Percentiles rank a stretch among this genome's conserved stretches.
phyloP scores from a whole-genome alignment of 2,888 invertebrate genomes.

The Hydrotaea diabolus region DNA sequence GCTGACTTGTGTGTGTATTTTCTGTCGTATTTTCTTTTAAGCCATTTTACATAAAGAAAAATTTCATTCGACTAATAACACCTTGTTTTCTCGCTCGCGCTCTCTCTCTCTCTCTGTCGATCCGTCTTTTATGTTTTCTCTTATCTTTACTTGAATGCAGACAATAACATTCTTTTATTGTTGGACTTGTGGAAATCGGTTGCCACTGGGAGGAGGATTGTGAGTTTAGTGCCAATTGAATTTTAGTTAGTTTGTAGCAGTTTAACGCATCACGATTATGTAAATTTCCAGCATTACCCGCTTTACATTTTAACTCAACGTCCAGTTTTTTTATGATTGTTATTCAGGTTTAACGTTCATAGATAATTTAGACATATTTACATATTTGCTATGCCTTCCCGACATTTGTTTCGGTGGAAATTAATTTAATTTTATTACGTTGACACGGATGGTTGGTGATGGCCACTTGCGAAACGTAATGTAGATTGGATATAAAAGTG shows the following conservation, averaged over 20 bases:
- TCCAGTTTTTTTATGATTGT: slow-evolving; percentile 34
- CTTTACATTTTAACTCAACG: not conserved
- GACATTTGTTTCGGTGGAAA: not conserved
- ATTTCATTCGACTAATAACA: slow-evolving; percentile 5
- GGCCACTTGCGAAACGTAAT: not conserved
- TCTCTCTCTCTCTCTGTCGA: not conserved
- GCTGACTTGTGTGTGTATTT: not conserved
- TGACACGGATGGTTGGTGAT: not conserved
- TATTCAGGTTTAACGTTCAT: slow-evolving; percentile 19
- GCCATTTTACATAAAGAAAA: slow-evolving; percentile 29
- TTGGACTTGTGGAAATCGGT: not conserved
- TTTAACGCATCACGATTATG: slow-evolving; percentile 33
- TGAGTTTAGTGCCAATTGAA: slow-evolving; percentile 8
- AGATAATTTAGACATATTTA: slow-evolving; percentile 10
- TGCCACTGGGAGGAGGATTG: not conserved
- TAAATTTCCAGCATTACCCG: slow-evolving; percentile 27
- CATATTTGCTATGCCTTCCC: not conserved
- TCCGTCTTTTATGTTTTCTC: not conserved
- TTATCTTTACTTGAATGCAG: not conserved
- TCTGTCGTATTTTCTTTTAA: slow-evolving; percentile 44
- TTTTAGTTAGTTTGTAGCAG: slow-evolving; percentile 25
- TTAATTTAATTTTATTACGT: slow-evolving; percentile 1
- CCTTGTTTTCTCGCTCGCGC: not conserved
- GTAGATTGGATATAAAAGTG: not conserved
- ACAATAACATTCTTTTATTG: not conserved